Evolutionary conservation across 2,797 vertebrate species (phyloP).

Genomic region (Meda fulgida): DNA sequence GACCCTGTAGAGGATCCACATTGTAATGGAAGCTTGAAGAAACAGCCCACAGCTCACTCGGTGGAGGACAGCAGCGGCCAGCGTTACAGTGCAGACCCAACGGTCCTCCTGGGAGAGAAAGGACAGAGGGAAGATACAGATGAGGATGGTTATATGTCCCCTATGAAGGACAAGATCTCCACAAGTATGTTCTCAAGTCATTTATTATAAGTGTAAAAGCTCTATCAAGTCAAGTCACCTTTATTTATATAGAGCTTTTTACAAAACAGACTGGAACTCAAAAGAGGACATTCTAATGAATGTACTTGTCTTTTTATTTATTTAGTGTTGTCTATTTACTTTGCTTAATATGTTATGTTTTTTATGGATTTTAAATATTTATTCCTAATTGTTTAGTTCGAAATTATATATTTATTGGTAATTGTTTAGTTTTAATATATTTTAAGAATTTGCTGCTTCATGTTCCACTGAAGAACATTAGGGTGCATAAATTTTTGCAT

Average conservation of each 20-base stretch:
- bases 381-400: background rate
- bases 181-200: constrained; percentile 79
- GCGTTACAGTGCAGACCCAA: constrained; percentile 94
- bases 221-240: background rate
- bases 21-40: constrained; percentile 91
- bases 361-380: background rate
- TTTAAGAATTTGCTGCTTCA: background rate
- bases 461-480: background rate
- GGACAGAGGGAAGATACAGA: constrained; percentile 82
- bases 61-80: constrained; percentile 87
- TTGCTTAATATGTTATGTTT: background rate
- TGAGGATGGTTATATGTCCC: constrained; percentile 94
- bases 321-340: background rate
- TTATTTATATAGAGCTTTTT: no score
- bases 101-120: constrained; percentile 86
- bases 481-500: no score
- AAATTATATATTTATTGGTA: no score
- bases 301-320: background rate
- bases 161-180: constrained; percentile 91
- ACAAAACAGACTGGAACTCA: background rate
- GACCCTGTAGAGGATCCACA: constrained; percentile 85
- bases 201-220: background rate
- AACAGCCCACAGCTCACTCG: constrained; percentile 75
- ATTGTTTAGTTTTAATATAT: background rate
- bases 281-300: background rate